Percentiles rank a stretch among this genome's conserved stretches.
Evolutionary conservation across 2,888 invertebrate species (phyloP).

Genomic region (Tenthredo scrophulariae): DNA sequence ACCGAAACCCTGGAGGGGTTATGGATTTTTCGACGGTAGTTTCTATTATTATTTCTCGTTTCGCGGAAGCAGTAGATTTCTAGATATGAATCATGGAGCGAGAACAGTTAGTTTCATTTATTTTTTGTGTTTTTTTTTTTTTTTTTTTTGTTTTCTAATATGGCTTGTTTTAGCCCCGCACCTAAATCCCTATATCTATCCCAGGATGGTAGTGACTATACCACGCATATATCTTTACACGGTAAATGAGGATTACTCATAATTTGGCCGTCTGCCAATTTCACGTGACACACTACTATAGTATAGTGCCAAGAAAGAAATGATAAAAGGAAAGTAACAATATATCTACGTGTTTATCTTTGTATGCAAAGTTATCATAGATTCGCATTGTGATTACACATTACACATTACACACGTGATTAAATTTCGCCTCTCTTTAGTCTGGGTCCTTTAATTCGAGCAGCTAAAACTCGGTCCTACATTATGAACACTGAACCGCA

Average conservation of each 20-base stretch:
- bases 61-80: not conserved
- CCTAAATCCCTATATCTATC: not conserved
- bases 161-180: not conserved
- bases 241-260: slow-evolving; percentile 71
- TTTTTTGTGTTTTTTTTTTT: not conserved
- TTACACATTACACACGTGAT: not conserved
- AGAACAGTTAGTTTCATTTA: not conserved
- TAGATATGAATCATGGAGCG: not conserved
- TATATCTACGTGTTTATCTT: not conserved
- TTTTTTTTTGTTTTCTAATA: not conserved
- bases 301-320: slow-evolving; percentile 11
- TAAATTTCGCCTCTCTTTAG: not conserved
- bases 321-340: slow-evolving; percentile 6
- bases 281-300: slow-evolving; percentile 52
- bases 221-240: slow-evolving; percentile 19
- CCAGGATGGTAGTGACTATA: not conserved
- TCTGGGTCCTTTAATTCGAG: not conserved
- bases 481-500: not conserved
- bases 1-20: not conserved
- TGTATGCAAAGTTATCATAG: not conserved
- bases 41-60: not conserved
- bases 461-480: not conserved
- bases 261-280: slow-evolving; percentile 69
- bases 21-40: not conserved
- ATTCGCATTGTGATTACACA: not conserved